These are phyloP conservation scores for Hypothenemus hampei DNA, from an alignment of 1,140 invertebrate species.

Conservation along the genomic window DNA sequence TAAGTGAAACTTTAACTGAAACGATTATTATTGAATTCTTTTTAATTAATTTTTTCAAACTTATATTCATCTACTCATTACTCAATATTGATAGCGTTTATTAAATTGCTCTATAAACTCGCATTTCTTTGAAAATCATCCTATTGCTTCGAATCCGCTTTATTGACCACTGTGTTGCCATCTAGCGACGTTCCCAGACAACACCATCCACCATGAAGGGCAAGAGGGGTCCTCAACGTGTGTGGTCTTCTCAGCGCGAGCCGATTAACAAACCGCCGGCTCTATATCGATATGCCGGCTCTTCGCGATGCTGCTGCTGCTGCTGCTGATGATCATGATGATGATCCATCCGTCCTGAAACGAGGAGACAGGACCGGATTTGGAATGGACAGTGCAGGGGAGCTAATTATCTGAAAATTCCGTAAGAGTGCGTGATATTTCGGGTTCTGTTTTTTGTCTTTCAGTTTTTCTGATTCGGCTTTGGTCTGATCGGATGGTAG, in stretches of 20 bases:
- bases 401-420: conserved; percentile 17
- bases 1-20: no score
- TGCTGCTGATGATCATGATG: conserved; percentile 9
- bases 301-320: no score
- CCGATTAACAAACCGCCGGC: conserved; percentile 20
- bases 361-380: conserved; percentile 20
- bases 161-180: no score
- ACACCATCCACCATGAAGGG: not conserved
- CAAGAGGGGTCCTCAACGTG: conserved; percentile 13
- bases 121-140: no score
- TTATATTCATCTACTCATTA: no score
- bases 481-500: not conserved
- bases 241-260: conserved; percentile 23
- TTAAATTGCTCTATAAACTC: no score
- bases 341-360: conserved; percentile 18
- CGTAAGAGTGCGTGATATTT: conserved; percentile 4
- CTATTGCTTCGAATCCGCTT: no score
- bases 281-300: conserved; percentile 13
- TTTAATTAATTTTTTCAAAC: no score
- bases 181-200: not conserved
- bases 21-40: no score
- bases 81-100: no score
- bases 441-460: conserved; percentile 7
- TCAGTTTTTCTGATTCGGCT: not conserved
- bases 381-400: conserved; percentile 4